phyloP scores from a whole-genome alignment of 1,140 invertebrate species.

The Euura lappo region DNA sequence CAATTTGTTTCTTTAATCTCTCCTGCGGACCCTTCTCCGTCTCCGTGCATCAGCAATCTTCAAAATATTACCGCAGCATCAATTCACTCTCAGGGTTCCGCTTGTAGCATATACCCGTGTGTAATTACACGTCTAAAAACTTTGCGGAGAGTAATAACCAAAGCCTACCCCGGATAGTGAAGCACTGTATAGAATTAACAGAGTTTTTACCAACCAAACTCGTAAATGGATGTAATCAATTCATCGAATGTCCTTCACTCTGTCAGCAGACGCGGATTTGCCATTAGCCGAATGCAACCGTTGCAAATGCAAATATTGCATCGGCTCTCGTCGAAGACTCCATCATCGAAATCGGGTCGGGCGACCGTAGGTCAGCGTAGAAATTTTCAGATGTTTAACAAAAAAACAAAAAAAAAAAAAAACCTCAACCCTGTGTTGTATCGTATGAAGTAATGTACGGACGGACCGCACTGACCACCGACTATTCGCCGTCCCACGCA shows the following conservation, averaged over 20 bases:
- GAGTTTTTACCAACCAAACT: no score
- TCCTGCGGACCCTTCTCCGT: not conserved
- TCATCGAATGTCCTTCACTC: not conserved
- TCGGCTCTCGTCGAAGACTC: slow-evolving; percentile 18
- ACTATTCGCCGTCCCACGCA: not conserved
- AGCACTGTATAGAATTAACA: not conserved
- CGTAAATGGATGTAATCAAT: not conserved
- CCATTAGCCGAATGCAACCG: slow-evolving; percentile 34
- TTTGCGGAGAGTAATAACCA: not conserved
- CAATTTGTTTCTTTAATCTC: not conserved
- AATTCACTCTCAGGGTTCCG: not conserved
- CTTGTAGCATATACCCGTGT: not conserved
- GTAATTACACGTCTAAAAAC: not conserved
- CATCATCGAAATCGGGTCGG: no score
- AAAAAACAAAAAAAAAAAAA: no score
- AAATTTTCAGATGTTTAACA: no score
- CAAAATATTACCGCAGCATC: not conserved
- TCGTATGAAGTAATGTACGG: no score
- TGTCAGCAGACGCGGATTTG: slow-evolving; percentile 39
- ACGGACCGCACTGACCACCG: not conserved
- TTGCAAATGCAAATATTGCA: slow-evolving; percentile 43
- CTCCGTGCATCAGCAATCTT: not conserved
- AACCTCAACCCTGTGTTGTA: no score
- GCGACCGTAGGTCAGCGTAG: no score
- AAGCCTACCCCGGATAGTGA: not conserved